Evolutionary conservation across 1,140 invertebrate genomes (phyloP), one percentile per base, ranked within the genome.

Genomic region (Scylla paramamosain): DNA sequence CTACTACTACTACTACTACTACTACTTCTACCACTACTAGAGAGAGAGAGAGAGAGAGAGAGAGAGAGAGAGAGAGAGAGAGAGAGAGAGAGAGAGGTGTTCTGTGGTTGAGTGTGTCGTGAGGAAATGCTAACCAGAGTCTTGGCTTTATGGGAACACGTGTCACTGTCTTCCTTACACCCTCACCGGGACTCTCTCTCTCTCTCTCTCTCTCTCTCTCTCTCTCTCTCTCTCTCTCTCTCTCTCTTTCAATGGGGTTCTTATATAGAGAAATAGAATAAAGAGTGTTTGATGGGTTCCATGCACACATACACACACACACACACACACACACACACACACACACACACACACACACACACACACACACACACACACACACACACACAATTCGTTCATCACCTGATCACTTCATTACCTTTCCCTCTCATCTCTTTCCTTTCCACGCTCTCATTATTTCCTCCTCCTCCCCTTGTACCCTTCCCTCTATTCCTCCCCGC

Each of bases 281-380:
- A 39, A 39, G 39, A 10, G 46, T 52, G 46, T 86, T 39, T 39
- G 39, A 39, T 39, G 39, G 83, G 6, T 8, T 32, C 8, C 39
- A 39, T 7, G 7, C 77, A 83, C 77, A 83, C 77, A 29, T 7
- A 83, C 77, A 83, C 77, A 83, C 77, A 89, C 39, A 89, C 39
- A 32, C 31, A 89, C 39, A 89, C 39, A 89, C 39, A 89, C 31
- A 32, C 31, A 89, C 39, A 45, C 14, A 31, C 39, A 45, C 39
- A 89, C 14, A 14, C 39, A 32, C 39, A 45, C 31, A 89, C 39
- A 45, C 39, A 89, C 39, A 45, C 39, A 89, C 31, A 45, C 39
- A 89, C 39, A 32, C 31, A 45, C 39, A 89, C 31, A 89, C 87
- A 89, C 87, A 89, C 25, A 89, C 87, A 29, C 87, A 89, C 87